Base-by-base conservation (phyloP, 2,797 vertebrate genomes). In the Sebastes itinus region DNA sequence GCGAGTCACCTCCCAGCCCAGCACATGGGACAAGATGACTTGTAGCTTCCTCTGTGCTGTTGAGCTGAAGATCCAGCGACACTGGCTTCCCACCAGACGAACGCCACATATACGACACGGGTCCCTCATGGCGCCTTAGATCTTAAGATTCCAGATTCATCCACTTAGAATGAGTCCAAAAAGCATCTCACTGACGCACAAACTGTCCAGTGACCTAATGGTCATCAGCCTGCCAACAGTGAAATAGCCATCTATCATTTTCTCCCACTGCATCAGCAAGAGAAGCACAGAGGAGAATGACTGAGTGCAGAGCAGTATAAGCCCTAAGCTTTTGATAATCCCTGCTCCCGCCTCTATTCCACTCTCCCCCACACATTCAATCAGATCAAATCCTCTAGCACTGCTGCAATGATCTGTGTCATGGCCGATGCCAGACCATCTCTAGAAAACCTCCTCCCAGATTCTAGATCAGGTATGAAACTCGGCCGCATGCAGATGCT, bases 1-100 rank as follows among this genome's bases (percentile, higher is more conserved):
- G 2, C 94, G 94, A 28, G 87, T 90, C 65, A 97, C 80, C 74
- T 93, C 92, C 64, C 81, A 42, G 52, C 91, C 95, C 70, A 97
- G 88, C 59, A 96, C 93, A 8, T 94, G 94, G 12, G 95, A 95
- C 82, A 97, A 84, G 63, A 96, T 86, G 66, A 95, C 91, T 7
- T 95, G 95, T 22, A 96, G 88, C 76, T 92, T 95, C 83, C 89
- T 87, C 64, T 90, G 92, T 14, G 92, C 93, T 4, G 91, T 88
- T 5, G 90, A 82, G 78, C 94, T 94, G 87, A 96, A 97, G 75
- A 97, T 94, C 95, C 95, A 96, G 84, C 94, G 95, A 78, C 95
- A 95, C 74, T 95, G 96, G 76, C 88, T 90, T 32, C 95, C 96
- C 20, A 89, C 91, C 63, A 94, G 84, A 38, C 91, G 90, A 35